phyloP scores from a whole-genome alignment of 2,113 vertebrate species.

The Perccottus glenii region DNA sequence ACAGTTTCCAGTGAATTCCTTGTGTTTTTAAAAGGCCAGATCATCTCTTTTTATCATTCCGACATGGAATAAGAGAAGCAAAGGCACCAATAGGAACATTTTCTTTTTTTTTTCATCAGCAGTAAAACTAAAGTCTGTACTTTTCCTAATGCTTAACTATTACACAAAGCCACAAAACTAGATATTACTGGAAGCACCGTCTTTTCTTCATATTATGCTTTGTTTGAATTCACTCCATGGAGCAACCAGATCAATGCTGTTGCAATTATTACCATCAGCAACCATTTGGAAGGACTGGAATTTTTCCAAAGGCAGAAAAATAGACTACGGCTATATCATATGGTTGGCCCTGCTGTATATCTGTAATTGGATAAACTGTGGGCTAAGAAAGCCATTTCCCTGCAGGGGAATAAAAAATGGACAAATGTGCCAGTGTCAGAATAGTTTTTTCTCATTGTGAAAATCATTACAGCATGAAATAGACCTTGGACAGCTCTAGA shows the following conservation, averaged over 20 bases:
- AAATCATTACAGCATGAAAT: slow-evolving; percentile 68
- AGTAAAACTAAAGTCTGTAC: slow-evolving; percentile 43
- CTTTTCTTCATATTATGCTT: slow-evolving; percentile 37
- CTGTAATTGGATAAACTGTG: slow-evolving; percentile 75
- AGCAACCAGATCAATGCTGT: slow-evolving; percentile 66
- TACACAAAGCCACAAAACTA: slow-evolving; percentile 48
- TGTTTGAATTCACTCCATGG: slow-evolving; percentile 62
- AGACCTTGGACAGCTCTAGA: slow-evolving; percentile 39
- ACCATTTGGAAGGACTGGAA: slow-evolving; percentile 74
- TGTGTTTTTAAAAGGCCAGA: slow-evolving; percentile 10
- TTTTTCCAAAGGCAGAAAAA: slow-evolving; percentile 71
- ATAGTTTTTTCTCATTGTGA: slow-evolving; percentile 54
- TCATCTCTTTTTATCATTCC: slow-evolving; percentile 19
- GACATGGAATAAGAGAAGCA: slow-evolving; percentile 21
- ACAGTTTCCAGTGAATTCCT: neutral
- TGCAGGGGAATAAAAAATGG: slow-evolving; percentile 44
- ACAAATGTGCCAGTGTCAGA: slow-evolving; percentile 61
- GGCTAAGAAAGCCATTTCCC: slow-evolving; percentile 64
- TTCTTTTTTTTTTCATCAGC: slow-evolving; percentile 23
- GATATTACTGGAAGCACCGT: slow-evolving; percentile 46
- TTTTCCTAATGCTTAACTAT: slow-evolving; percentile 45
- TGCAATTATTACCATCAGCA: slow-evolving; percentile 77
- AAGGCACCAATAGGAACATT: slow-evolving; percentile 7
- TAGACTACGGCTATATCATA: slow-evolving; percentile 69
- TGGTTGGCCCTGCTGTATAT: slow-evolving; percentile 72